Percentiles rank a stretch among this genome's conserved stretches.
Conservation (phyloP, 2,113 vertebrate species). For the Rallus limicola region DNA sequence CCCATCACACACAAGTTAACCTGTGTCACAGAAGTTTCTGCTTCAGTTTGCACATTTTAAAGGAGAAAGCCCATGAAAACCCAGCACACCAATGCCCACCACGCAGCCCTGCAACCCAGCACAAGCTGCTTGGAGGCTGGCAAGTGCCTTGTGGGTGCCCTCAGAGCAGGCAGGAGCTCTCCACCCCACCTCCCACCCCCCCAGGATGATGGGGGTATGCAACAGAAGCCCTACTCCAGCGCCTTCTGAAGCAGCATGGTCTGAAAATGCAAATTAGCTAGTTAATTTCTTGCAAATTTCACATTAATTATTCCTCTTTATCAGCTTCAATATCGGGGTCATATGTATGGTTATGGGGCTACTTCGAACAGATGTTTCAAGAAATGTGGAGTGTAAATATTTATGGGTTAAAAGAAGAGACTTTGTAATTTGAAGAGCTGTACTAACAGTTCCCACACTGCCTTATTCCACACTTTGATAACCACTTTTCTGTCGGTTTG, state of each 20-base stretch:
- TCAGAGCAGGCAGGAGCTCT: accelerated
- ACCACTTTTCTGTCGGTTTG: neutral
- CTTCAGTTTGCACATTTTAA: accelerated
- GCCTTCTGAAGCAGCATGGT: neutral
- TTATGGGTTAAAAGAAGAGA: constrained; percentile 32
- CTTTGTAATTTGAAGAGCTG: neutral
- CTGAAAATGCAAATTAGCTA: constrained; percentile 21
- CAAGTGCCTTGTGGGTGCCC: neutral
- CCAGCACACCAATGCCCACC: neutral
- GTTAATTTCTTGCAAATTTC: neutral
- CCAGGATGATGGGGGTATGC: accelerated
- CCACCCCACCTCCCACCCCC: accelerated
- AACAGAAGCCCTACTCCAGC: neutral
- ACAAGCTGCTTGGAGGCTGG: neutral
- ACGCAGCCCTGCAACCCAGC: neutral
- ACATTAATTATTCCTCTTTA: constrained; percentile 36
- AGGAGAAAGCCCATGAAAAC: neutral
- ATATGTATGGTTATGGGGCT: neutral
- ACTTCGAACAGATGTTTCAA: neutral
- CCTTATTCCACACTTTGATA: neutral
- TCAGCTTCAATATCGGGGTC: neutral
- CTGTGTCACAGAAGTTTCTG: neutral
- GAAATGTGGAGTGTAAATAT: constrained; percentile 49
- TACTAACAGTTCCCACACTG: neutral
- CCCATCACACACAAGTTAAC: neutral